phyloP scores from a whole-genome alignment of 2,113 vertebrate species.

The Rhizomys pruinosus region DNA sequence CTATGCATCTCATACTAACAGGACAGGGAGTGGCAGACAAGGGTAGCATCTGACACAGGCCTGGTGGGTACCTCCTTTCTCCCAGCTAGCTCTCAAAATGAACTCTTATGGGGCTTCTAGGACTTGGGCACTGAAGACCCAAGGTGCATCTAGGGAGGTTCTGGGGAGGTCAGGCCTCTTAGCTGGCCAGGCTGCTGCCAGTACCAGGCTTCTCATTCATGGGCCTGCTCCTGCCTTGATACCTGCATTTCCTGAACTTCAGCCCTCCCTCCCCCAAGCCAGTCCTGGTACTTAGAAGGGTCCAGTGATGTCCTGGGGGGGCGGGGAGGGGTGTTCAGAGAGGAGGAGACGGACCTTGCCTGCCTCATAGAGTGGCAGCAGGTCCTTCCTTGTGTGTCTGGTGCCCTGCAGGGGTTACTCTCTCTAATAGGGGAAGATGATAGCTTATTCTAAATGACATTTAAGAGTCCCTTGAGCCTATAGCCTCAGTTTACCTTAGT shows the following conservation, averaged over 20 bases:
- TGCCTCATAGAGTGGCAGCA: too few relatives aligned
- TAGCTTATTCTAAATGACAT: fast-evolving
- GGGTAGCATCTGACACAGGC: too few relatives aligned
- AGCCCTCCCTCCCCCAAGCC: neutral
- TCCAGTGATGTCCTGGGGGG: too few relatives aligned
- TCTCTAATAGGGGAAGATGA: too few relatives aligned
- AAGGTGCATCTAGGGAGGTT: too few relatives aligned
- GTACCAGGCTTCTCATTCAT: neutral
- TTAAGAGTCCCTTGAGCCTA: neutral
- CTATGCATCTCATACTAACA: too few relatives aligned
- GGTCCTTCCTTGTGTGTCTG: neutral
- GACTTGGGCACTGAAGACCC: too few relatives aligned
- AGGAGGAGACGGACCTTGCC: neutral
- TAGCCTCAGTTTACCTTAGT: neutral
- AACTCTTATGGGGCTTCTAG: too few relatives aligned
- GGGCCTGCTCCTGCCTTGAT: neutral
- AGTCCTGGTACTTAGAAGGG: neutral
- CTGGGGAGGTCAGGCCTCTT: too few relatives aligned
- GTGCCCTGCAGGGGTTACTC: neutral
- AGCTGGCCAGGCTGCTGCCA: neutral
- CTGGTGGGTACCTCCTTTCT: too few relatives aligned
- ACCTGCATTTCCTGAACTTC: neutral
- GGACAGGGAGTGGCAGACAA: too few relatives aligned
- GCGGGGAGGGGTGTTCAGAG: neutral
- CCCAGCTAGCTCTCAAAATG: too few relatives aligned